These are phyloP conservation scores for Chirona hameri DNA, from an alignment of 2,888 invertebrate genomes.

Conservation along the genomic window DNA sequence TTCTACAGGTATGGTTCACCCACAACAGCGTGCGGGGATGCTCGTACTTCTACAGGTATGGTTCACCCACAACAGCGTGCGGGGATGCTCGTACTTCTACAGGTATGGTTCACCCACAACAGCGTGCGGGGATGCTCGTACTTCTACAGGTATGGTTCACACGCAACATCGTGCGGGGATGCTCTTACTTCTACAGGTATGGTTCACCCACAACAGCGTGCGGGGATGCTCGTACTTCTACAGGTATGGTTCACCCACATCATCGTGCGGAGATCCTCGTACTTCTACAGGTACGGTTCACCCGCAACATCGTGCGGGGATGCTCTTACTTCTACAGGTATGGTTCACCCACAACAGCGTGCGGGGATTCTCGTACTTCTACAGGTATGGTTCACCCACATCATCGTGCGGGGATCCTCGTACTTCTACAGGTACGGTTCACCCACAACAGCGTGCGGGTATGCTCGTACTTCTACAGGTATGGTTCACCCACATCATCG, in stretches of 20 bases:
- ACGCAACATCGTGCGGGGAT: neutral
- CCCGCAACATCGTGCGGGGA: constrained; percentile 98
- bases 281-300: too few species aligned
- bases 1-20: too few species aligned
- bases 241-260: constrained; percentile 54
- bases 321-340: constrained; percentile 99
- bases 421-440: constrained; percentile 85
- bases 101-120: constrained; percentile 99
- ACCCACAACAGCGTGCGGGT: neutral
- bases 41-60: constrained; percentile 94
- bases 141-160: constrained; percentile 75
- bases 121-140: constrained; percentile 99
- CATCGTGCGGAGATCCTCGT: too few species aligned
- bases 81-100: too few species aligned
- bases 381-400: constrained; percentile 99
- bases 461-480: constrained; percentile 99
- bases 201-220: constrained; percentile 99
- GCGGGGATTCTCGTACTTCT: too few species aligned
- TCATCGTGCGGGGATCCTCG: constrained; percentile 99
- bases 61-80: neutral
- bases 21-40: constrained; percentile 99
- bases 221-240: constrained; percentile 99
- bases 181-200: too few species aligned
- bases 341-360: constrained; percentile 33
- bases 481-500: constrained; percentile 99